These are phyloP conservation scores for Panthera leo DNA, from an alignment of 2,113 vertebrate genomes.

Conservation along the genomic window DNA sequence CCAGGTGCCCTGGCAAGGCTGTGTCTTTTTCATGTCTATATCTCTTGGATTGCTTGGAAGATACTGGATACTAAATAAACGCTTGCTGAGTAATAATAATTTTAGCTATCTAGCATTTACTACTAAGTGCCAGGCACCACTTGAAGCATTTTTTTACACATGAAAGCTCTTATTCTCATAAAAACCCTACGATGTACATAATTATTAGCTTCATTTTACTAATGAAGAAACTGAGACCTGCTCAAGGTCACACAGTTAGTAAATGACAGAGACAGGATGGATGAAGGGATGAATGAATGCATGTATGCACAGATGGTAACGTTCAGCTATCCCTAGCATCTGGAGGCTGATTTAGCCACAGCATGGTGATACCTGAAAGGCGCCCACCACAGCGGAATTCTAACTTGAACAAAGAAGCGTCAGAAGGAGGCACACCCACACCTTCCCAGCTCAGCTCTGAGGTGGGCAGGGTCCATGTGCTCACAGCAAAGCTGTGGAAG, in stretches of 20 bases:
- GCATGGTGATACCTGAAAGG: background rate
- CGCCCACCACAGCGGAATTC: background rate
- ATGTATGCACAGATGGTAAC: background rate
- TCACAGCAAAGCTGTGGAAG: background rate
- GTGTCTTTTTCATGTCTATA: background rate
- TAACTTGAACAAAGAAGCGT: background rate
- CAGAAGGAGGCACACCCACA: background rate
- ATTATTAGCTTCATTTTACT: background rate
- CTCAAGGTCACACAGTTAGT: background rate
- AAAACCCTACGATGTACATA: background rate
- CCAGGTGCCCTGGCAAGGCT: background rate
- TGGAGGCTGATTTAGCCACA: background rate
- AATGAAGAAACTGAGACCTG: constrained; percentile 8
- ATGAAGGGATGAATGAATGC: background rate
- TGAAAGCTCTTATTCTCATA: background rate
- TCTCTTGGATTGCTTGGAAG: constrained; percentile 3
- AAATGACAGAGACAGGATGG: background rate
- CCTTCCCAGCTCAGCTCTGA: background rate
- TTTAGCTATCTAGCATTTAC: background rate
- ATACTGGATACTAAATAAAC: background rate
- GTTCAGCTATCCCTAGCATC: background rate
- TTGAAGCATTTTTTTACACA: constrained; percentile 20
- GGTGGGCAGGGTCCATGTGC: background rate
- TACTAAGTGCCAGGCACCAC: background rate
- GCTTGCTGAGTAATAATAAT: background rate